Evolutionary conservation across 1,140 invertebrate species (phyloP).

Genomic region (Gonatopus flavifemur): DNA sequence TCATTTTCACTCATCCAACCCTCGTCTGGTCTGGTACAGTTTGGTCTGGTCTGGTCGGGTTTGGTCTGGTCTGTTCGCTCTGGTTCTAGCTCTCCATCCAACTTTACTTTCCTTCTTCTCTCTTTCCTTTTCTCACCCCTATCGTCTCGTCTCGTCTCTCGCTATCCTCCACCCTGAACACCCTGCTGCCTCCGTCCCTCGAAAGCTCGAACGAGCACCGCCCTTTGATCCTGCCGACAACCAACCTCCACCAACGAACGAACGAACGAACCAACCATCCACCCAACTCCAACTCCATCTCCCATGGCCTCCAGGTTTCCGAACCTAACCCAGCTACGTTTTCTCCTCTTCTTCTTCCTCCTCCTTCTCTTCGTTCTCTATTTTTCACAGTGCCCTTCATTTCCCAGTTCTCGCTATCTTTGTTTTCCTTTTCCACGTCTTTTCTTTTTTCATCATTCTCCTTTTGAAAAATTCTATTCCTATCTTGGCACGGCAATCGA

Average conservation of each 20-base stretch:
- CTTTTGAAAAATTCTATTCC: neutral
- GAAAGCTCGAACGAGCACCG: slow-evolving; percentile 45
- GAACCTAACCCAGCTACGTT: neutral
- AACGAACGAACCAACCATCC: slow-evolving; percentile 26
- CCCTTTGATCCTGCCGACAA: slow-evolving; percentile 58
- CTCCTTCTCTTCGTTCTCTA: neutral
- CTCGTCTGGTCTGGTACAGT: too few species aligned
- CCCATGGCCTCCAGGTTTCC: slow-evolving; percentile 26
- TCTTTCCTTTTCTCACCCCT: slow-evolving; percentile 4
- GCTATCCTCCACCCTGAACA: slow-evolving; percentile 3
- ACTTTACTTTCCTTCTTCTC: slow-evolving; percentile 5
- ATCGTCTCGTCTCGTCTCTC: neutral
- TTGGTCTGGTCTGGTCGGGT: too few species aligned
- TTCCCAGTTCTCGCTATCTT: too few species aligned
- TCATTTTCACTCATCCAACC: too few species aligned
- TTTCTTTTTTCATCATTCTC: neutral
- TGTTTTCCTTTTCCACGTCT: too few species aligned
- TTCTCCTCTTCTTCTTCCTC: neutral
- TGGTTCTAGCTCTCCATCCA: slow-evolving; percentile 36
- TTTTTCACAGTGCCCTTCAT: too few species aligned
- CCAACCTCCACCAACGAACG: slow-evolving; percentile 44
- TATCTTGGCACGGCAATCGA: too few species aligned
- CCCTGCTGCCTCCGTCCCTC: slow-evolving; percentile 5
- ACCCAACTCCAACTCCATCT: slow-evolving; percentile 32
- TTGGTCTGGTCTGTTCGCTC: too few species aligned